These are phyloP conservation scores for Apeira syringaria DNA, from an alignment of 2,888 invertebrate species.

Conservation along the genomic window DNA sequence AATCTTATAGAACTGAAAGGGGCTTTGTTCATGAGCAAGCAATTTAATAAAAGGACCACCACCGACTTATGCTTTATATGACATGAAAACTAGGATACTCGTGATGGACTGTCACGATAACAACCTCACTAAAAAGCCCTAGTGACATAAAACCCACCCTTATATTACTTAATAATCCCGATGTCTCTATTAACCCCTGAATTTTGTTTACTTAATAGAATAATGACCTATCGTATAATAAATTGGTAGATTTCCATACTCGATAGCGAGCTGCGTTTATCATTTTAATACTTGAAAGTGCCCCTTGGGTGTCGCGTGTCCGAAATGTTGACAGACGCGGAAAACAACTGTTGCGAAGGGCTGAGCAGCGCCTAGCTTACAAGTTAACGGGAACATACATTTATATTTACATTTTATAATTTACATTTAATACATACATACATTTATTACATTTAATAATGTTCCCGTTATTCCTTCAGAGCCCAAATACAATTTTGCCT, in stretches of 20 bases:
- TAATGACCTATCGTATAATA: constrained; percentile 81
- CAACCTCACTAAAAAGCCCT: constrained; percentile 29
- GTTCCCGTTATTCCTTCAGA: too few relatives aligned
- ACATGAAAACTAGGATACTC: constrained; percentile 11
- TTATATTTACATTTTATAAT: too few relatives aligned
- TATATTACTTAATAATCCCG: constrained; percentile 59
- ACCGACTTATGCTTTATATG: too few relatives aligned
- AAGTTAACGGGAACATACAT: too few relatives aligned
- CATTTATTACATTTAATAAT: too few relatives aligned
- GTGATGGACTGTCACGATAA: constrained; percentile 28
- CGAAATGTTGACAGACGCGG: constrained; percentile 4
- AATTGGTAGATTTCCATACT: constrained; percentile 81
- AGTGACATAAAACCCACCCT: constrained; percentile 46
- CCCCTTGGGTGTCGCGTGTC: constrained; percentile 51
- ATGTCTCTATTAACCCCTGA: constrained; percentile 77
- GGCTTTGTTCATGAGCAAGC: too few relatives aligned
- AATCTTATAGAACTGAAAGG: too few relatives aligned
- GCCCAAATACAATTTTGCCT: too few relatives aligned
- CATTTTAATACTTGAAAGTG: constrained; percentile 80
- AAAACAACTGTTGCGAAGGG: background rate
- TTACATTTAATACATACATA: too few relatives aligned
- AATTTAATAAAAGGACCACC: too few relatives aligned
- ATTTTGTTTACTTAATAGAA: constrained; percentile 81
- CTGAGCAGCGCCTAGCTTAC: too few relatives aligned
- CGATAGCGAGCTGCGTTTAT: constrained; percentile 72